These are phyloP conservation scores for Gadus chalcogrammus DNA, from an alignment of 2,113 vertebrate species.

Conservation along the genomic window DNA sequence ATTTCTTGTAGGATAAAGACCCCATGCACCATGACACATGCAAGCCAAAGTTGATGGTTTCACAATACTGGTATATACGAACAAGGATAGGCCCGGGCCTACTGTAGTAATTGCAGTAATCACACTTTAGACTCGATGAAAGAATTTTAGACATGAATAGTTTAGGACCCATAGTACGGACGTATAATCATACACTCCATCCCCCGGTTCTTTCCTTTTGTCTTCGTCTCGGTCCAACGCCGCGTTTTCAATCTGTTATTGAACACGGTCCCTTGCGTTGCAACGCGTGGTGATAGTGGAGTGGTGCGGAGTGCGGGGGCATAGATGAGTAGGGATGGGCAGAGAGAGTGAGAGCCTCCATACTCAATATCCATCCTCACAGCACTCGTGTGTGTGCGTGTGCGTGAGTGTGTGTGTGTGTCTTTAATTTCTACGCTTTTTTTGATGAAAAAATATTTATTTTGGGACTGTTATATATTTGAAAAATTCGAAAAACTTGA, in stretches of 20 bases:
- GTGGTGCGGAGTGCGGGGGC: neutral
- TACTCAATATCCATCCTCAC: constrained; percentile 48
- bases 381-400: constrained; percentile 11
- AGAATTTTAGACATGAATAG: no score
- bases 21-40: no score
- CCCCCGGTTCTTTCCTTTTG: neutral
- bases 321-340: constrained; percentile 32
- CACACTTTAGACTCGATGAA: no score
- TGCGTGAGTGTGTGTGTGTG: neutral
- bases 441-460: no score
- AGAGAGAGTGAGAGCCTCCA: constrained; percentile 6
- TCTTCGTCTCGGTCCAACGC: neutral
- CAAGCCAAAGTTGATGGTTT: no score
- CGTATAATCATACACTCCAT: neutral
- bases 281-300: constrained; percentile 23
- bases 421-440: no score
- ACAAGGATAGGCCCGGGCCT: no score
- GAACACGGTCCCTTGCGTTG: neutral
- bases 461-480: no score
- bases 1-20: no score
- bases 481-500: no score
- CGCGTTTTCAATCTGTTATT: neutral
- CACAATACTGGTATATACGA: no score
- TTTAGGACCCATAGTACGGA: neutral
- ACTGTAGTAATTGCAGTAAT: no score